Conservation (phyloP, 1,140 invertebrate genomes). For the Drosophila triauraria region DNA sequence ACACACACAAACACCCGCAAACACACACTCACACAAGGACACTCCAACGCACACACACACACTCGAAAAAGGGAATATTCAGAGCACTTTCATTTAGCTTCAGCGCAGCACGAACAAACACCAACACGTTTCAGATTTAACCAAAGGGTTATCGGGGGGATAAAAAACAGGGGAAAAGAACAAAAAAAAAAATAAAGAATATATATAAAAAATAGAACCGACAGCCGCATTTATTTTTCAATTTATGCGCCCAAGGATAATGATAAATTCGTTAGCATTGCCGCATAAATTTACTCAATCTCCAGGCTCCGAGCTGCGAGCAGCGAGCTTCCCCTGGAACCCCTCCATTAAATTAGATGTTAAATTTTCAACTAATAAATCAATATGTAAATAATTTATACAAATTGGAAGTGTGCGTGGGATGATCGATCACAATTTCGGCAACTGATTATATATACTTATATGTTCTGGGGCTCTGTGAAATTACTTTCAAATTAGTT, state of each 20-base stretch:
- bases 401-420: slow-evolving; percentile 49
- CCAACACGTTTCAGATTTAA: slow-evolving; percentile 31
- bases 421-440: slow-evolving; percentile 34
- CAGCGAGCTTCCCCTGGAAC: neutral
- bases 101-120: slow-evolving; percentile 3
- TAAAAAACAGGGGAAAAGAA: neutral
- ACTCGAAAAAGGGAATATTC: neutral
- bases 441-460: neutral
- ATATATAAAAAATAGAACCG: slow-evolving; percentile 13
- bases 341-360: slow-evolving; percentile 63
- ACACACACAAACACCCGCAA: slow-evolving; percentile 1
- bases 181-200: slow-evolving; percentile 1
- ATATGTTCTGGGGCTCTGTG: neutral
- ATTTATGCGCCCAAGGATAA: slow-evolving; percentile 58
- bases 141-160: slow-evolving; percentile 43
- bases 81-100: slow-evolving; percentile 18
- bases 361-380: slow-evolving; percentile 76
- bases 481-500: slow-evolving; percentile 50
- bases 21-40: neutral
- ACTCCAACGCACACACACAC: neutral
- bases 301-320: neutral
- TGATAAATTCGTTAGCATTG: slow-evolving; percentile 53
- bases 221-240: slow-evolving; percentile 64
- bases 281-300: slow-evolving; percentile 56
- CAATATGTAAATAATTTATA: slow-evolving; percentile 81